phyloP scores from a whole-genome alignment of 1,140 invertebrate species.

The Heliconius melpomene region DNA sequence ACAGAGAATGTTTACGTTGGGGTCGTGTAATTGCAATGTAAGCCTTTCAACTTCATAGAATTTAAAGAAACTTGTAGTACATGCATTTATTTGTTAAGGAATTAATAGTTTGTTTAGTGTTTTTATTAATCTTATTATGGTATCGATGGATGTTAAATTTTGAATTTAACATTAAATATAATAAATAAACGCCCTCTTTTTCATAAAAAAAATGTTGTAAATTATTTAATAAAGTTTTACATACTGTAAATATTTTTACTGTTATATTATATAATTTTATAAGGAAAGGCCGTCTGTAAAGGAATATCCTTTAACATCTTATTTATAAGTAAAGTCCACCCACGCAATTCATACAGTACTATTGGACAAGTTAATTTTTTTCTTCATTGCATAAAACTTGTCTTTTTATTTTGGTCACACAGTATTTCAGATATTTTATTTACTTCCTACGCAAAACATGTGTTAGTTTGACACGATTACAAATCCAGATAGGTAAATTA shows the following conservation, averaged over 20 bases:
- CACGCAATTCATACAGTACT: background rate
- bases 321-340: background rate
- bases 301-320: background rate
- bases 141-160: background rate
- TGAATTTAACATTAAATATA: too few species aligned
- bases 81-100: background rate
- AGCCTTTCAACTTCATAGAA: conserved; percentile 21
- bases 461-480: background rate
- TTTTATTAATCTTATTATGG: background rate
- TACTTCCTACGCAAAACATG: background rate
- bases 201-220: too few species aligned
- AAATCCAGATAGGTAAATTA: background rate
- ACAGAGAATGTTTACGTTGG: conserved; percentile 45
- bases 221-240: too few species aligned
- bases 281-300: background rate
- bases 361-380: background rate
- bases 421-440: background rate
- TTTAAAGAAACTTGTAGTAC: conserved; percentile 17
- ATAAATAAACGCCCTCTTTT: too few species aligned
- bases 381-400: background rate
- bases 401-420: background rate
- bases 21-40: conserved; percentile 37
- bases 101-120: background rate
- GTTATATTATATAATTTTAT: background rate
- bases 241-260: background rate